Evolutionary conservation across 2,888 invertebrate species (phyloP).

Genomic region (Plagodis pulveraria): DNA sequence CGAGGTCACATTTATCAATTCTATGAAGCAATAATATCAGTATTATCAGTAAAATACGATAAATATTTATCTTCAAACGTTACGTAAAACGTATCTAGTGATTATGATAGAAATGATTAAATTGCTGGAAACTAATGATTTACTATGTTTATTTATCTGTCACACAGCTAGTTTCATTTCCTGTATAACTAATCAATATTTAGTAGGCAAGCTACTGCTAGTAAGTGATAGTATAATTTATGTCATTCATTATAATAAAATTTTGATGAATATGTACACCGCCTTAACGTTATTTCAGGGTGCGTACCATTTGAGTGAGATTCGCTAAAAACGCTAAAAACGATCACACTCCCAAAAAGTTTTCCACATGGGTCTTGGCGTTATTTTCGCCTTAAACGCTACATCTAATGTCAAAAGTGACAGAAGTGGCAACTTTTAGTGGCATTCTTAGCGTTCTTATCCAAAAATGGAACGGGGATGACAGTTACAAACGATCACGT

Average conservation of each 20-base stretch:
- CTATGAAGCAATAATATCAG: conserved; percentile 63
- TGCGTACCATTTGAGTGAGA: no score
- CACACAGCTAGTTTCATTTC: conserved; percentile 25
- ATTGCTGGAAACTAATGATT: conserved; percentile 10
- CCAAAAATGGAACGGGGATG: no score
- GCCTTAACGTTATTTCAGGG: no score
- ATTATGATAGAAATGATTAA: conserved; percentile 10
- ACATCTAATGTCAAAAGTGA: no score
- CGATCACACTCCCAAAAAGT: no score
- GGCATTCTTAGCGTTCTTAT: no score
- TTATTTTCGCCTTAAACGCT: no score
- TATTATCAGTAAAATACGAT: conserved; percentile 54
- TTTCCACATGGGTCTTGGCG: no score
- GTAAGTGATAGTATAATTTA: no score
- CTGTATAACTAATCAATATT: conserved; percentile 19
- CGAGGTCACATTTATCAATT: conserved; percentile 61
- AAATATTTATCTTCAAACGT: conserved; percentile 39
- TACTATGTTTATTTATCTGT: conserved; percentile 25
- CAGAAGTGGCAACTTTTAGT: no score
- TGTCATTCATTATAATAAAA: not conserved
- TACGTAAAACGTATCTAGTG: conserved; percentile 44
- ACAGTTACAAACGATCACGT: no score
- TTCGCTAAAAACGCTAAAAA: no score
- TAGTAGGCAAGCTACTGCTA: conserved; percentile 2
- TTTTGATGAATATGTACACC: not conserved